A percentile compares a stretch with the other conserved stretches of the same genome.
Evolutionary conservation across 1,140 invertebrate species (phyloP).

Genomic region (Dendrolimus punctatus): DNA sequence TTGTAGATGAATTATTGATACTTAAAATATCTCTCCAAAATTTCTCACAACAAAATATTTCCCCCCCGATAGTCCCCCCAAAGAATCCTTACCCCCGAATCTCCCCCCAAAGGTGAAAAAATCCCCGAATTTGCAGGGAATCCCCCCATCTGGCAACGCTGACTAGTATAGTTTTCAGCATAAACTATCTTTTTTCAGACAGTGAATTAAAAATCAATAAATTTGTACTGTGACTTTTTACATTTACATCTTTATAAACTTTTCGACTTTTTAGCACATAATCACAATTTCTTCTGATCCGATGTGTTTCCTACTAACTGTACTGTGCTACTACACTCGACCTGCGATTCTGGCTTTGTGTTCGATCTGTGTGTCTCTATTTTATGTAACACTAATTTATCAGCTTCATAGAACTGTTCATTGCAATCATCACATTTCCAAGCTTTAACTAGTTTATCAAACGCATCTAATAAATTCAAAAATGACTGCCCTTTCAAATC

Average conservation of each 20-base stretch:
- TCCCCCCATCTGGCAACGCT: too few species aligned
- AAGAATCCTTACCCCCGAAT: too few species aligned
- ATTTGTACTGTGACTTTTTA: slow-evolving; percentile 16
- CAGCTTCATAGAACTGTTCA: slow-evolving; percentile 58
- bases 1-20: too few species aligned
- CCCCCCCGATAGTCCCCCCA: too few species aligned
- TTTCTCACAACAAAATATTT: too few species aligned
- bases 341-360: slow-evolving; percentile 37
- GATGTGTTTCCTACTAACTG: slow-evolving; percentile 29
- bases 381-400: slow-evolving; percentile 56
- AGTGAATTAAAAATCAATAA: too few species aligned
- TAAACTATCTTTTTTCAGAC: too few species aligned
- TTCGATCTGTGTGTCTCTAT: slow-evolving; percentile 52
- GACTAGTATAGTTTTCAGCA: too few species aligned
- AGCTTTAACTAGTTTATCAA: slow-evolving; percentile 50
- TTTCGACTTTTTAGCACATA: slow-evolving; percentile 58
- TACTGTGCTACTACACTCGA: slow-evolving; percentile 52
- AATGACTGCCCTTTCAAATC: slow-evolving; percentile 54
- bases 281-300: slow-evolving; percentile 34
- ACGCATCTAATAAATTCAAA: slow-evolving; percentile 55
- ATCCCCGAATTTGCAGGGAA: too few species aligned
- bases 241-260: slow-evolving; percentile 49
- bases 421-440: slow-evolving; percentile 65
- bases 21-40: too few species aligned
- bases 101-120: too few species aligned